Base-by-base conservation (phyloP, 37 sponge, comb jelly and placozoan species). In the Ephydatia muelleri region DNA sequence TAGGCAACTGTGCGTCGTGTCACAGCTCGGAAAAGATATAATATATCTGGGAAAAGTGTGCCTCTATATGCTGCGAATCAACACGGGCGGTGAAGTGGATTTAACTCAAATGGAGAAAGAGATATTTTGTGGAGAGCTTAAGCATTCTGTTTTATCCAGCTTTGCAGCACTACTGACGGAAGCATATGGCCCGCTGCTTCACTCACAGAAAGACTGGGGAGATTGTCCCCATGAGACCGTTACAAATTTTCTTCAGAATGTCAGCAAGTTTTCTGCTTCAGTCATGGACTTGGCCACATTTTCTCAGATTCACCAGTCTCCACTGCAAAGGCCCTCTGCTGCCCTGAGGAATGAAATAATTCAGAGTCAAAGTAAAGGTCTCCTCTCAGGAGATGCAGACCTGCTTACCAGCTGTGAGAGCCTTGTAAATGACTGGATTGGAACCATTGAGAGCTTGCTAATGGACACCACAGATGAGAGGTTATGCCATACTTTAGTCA, bases 391-490 rank as follows among this genome's bases (percentile, higher is more conserved):
- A 43, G 43, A 43, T 26, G 72, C 72, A 13, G 83, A 88, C 48
- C 23, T 86, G n/a, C 27, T 92, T 28, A 75, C 21, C 0, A 95
- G 93, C 69, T 88, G 87, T 71, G 98, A 97, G 66, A 73, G 43
- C 25, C 80, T 97, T 38, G 80, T 97, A 19, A 77, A 67, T 13
- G 96, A 91, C 67, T 97, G 98, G 95, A 91, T 90, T 19, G 57
- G 67, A 23, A 83, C 92, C 40, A 95, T 91, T 64, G 95, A 97
- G 80, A 83, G 85, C 31, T 76, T 93, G 28, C 89, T 97, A 13
- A 48, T 90, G 33, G 92, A 94, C 1, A 84, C 89, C 3, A 86
- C 85, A 40, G 93, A 97, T 76, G 98, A 97, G 26, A 97, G 95
- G 98, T 94, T 66, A 5, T 67, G 31, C 22, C 21, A 29, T 35